A percentile compares a stretch with the other conserved stretches of the same genome.
Evolutionary conservation across 2,797 vertebrate species (phyloP).

Genomic region (Austrolebias charrua): DNA sequence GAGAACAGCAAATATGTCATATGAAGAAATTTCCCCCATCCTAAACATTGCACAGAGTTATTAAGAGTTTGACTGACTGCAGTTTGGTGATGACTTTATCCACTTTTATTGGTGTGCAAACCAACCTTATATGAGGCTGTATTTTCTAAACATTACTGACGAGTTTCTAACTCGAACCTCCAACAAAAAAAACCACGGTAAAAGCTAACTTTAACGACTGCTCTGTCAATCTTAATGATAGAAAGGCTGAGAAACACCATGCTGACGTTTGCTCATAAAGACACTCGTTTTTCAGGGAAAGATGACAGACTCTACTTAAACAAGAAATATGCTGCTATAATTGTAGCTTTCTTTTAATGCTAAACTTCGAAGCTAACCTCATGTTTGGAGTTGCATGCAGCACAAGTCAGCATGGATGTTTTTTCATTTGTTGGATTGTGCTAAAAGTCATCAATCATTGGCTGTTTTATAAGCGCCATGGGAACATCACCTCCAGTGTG

Average conservation of each 20-base stretch:
- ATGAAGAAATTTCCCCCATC: slow-evolving; percentile 24
- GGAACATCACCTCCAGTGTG: too few relatives aligned
- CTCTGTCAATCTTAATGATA: neutral
- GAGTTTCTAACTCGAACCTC: neutral
- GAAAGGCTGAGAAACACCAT: slow-evolving; percentile 12
- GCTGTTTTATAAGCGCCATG: too few relatives aligned
- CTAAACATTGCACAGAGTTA: slow-evolving; percentile 29
- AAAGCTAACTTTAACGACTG: neutral
- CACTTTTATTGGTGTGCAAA: neutral
- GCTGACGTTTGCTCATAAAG: slow-evolving; percentile 23
- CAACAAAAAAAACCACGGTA: slow-evolving; percentile 5
- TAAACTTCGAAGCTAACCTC: slow-evolving; percentile 1
- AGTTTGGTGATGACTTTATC: neutral
- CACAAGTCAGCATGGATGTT: neutral
- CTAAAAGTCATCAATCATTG: too few relatives aligned
- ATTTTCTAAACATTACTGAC: neutral
- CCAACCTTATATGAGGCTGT: slow-evolving; percentile 11
- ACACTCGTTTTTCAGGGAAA: slow-evolving; percentile 24
- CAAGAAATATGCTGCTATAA: slow-evolving; percentile 13
- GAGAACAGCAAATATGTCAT: too few relatives aligned
- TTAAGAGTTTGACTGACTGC: slow-evolving; percentile 19
- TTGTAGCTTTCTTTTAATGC: slow-evolving; percentile 17
- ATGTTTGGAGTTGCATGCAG: neutral
- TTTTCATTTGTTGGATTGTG: neutral
- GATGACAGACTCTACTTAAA: slow-evolving; percentile 30